Percentiles rank a stretch among this genome's conserved stretches.
These are phyloP conservation scores for Cyclargus thomasi DNA, from an alignment of 1,140 invertebrate species.

Conservation along the genomic window DNA sequence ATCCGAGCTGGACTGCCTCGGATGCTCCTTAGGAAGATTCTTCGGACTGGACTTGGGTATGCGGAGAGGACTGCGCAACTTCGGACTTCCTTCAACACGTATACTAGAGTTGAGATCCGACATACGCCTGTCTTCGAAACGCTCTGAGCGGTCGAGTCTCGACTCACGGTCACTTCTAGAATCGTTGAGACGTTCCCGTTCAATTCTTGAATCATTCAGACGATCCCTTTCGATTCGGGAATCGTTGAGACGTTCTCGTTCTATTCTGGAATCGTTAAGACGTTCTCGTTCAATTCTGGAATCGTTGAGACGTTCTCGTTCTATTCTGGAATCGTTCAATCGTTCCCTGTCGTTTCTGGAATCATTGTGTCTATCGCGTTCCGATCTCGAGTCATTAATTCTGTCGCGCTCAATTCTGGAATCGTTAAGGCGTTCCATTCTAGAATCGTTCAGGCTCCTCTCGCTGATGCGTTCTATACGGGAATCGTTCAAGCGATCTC, in stretches of 20 bases:
- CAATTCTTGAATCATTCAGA: slow-evolving; percentile 32
- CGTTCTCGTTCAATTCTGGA: slow-evolving; percentile 32
- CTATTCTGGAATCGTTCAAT: slow-evolving; percentile 34
- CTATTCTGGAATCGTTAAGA: slow-evolving; percentile 27
- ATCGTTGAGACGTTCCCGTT: slow-evolving; percentile 34
- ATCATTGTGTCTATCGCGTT: slow-evolving; percentile 36
- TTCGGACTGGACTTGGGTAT: slow-evolving; percentile 52
- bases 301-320: slow-evolving; percentile 33
- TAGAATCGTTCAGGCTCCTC: slow-evolving; percentile 32
- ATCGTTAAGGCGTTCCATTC: slow-evolving; percentile 33
- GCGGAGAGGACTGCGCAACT: slow-evolving; percentile 50
- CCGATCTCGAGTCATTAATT: slow-evolving; percentile 29
- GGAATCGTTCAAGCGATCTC: slow-evolving; percentile 39
- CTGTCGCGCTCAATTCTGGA: slow-evolving; percentile 31
- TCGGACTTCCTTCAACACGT: slow-evolving; percentile 55
- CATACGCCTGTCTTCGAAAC: slow-evolving; percentile 47
- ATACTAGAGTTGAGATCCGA: slow-evolving; percentile 56
- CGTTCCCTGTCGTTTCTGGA: slow-evolving; percentile 32
- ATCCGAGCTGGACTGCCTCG: slow-evolving; percentile 45
- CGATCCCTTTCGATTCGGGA: slow-evolving; percentile 28
- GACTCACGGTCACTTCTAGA: slow-evolving; percentile 30
- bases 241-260: slow-evolving; percentile 29
- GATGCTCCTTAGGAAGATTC: slow-evolving; percentile 45
- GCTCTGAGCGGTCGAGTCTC: slow-evolving; percentile 32
- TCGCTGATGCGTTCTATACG: slow-evolving; percentile 25